phyloP scores from a whole-genome alignment of 2,113 vertebrate species.

The Centropus bengalensis region DNA sequence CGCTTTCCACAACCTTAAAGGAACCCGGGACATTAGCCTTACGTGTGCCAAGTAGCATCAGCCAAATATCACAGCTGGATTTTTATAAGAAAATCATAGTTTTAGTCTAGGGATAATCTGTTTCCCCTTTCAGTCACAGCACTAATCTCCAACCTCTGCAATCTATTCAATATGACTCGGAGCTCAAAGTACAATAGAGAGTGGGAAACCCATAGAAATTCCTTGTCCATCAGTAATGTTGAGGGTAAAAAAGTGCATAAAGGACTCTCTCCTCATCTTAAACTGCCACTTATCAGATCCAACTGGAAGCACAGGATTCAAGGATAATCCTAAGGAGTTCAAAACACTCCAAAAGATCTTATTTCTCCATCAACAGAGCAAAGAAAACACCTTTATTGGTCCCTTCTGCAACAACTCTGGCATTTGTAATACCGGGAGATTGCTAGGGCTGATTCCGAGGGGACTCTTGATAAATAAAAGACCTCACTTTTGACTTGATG shows the following conservation, averaged over 20 bases:
- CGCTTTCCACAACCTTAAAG: slow-evolving; percentile 83
- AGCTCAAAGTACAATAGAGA: not conserved
- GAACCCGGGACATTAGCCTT: slow-evolving; percentile 30
- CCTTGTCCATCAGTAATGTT: not conserved
- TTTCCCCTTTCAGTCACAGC: slow-evolving; percentile 16
- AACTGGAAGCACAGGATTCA: not conserved
- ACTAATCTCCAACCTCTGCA: not conserved
- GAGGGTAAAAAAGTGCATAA: not conserved
- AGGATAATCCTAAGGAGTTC: not conserved
- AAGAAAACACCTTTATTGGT: not conserved
- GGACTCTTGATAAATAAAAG: not conserved
- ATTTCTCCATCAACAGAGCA: not conserved
- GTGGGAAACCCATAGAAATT: not conserved
- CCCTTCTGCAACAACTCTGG: not conserved
- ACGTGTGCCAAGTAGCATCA: slow-evolving; percentile 7
- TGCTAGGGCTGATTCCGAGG: not conserved
- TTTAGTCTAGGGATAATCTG: slow-evolving; percentile 11
- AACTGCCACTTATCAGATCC: not conserved
- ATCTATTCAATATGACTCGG: not conserved
- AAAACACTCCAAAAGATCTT: not conserved
- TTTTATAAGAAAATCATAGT: slow-evolving; percentile 23
- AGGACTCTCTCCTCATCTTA: not conserved
- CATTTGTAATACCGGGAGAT: not conserved
- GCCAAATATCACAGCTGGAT: slow-evolving; percentile 38
- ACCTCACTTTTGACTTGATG: not conserved